Evolutionary conservation across 2,888 invertebrate species (phyloP), one percentile per base, ranked within the genome.

Genomic region (Xylota segnis): DNA sequence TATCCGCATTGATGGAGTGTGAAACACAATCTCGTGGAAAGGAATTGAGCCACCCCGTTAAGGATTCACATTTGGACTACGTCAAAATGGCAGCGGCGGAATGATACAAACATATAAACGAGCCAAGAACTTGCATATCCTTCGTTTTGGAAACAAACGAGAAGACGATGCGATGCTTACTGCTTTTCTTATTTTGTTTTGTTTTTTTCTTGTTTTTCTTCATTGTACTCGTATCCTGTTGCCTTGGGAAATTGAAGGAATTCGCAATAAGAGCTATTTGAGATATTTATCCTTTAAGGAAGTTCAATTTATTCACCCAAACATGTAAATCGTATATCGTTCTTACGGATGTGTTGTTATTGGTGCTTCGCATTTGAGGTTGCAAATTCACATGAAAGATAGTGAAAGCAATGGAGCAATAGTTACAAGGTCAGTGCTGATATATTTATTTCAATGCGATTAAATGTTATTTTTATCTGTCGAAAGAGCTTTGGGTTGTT

Each of bases 1-100:
- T 70, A 70, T 70, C 45, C 56, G 45, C 14, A 58, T 70, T 70
- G 56, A 70, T 70, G 29, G 70, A 70, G 58, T 70, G 70, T 70
- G 70, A 70, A 58, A 54, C 56, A 45, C 43, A 70, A 70, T 70
- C 45, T 58, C 32, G 18, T 56, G 56, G n/a, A 56, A 70, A 58
- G 40, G 23, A 70, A 56, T 66, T 34, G 23, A 52, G 32, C 50
- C n/a, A 66, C 66, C 52, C 7, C 34, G 50, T 23, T 18, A 40
- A 68, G 29, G 18, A 66, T 52, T 52, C 52, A 37, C 52, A 52
- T 66, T 34, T 66, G 16, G 66, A 52, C 34, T 56, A 16, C 16
- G 34, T 16, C 7, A 56, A 56, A 3, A 23, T 23, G 56, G 16
- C 56, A 16, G 7, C 23, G 5, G 7, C 23, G 5, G 14, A 56